Evolutionary conservation across 2,888 invertebrate species (phyloP).

Genomic region (Halocaridina rubra): DNA sequence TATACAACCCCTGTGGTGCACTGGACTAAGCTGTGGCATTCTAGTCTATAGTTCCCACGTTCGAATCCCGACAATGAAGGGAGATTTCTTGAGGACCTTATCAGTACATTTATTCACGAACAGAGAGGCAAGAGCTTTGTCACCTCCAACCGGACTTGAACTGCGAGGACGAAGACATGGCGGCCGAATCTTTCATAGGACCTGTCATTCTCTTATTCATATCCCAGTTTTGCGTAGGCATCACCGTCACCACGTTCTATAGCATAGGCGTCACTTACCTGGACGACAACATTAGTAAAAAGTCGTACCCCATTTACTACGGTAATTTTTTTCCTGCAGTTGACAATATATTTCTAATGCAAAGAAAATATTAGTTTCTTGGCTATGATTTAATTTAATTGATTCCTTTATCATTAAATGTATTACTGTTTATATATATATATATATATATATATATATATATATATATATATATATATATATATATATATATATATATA

Average conservation of each 20-base stretch:
- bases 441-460: constrained; percentile 24
- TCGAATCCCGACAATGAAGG: neutral
- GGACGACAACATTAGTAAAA: constrained; percentile 78
- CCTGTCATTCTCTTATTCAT: constrained; percentile 74
- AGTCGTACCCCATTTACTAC: constrained; percentile 73
- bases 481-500: constrained; percentile 5
- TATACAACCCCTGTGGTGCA: no score
- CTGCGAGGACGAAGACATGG: neutral
- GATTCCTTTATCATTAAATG: neutral
- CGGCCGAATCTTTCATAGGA: constrained; percentile 13
- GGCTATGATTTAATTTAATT: neutral
- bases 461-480: constrained; percentile 17
- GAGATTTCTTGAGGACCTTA: no score
- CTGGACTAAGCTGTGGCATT: no score
- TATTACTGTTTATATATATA: neutral
- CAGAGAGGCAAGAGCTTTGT: constrained; percentile 12
- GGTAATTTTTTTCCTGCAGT: constrained; percentile 49
- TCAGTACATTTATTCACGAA: neutral
- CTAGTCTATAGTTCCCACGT: neutral
- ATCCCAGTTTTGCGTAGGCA: constrained; percentile 78
- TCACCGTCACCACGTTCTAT: constrained; percentile 77
- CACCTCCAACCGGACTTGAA: neutral
- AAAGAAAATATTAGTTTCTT: neutral
- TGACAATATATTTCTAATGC: no score
- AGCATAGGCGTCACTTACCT: constrained; percentile 77